Base-by-base conservation (phyloP, 37 sponge, comb jelly and placozoan genomes). In the Spongia lamella region DNA sequence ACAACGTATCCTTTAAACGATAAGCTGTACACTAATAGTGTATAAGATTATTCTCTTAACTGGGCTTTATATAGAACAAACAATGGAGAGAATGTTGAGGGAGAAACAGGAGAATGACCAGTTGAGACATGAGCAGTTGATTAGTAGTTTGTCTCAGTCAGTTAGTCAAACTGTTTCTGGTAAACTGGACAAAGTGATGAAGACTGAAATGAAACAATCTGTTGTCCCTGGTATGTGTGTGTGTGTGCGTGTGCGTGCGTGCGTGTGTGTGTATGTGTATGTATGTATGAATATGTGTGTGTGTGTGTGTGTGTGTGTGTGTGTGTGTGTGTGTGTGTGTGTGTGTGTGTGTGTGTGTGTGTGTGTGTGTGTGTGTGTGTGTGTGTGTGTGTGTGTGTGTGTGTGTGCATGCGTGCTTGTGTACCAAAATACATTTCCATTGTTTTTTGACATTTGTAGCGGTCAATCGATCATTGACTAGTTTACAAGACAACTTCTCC, bases 161-260 rank as follows among this genome's bases (percentile, higher is more conserved):
- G 47, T 86, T 20, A 64, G 70, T 3, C 43, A 65, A 29, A 77
- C 84, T 49, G 76, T 92, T 20, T 56, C 80, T 14, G 55, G 75
- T 40, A 87, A 80, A 59, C 62, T 93, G 76, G 94, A 93, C 21
- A 85, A 89, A 38, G 59, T 75, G 31, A 81, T 93, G 52, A 93
- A 86, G 75, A 50, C 52, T 17, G 94, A 93, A 52, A 86, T 90
- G 77, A 93, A 83, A 67, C 79, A 53, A 29, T 50, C 70, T 15
- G 80, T 90, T 30, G 47, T 89, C 3, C 94, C 94, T 68, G 67
- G 93, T 92, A 29, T 16, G 67, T 21, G 36, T 37, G 43, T 38
- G 54, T 38, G 50, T 55, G 75, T 24, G 24, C 56, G 60, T 73
- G 33, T 56, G 2, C 4, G 61, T 14, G 58, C 16, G 69, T 78